phyloP scores from a whole-genome alignment of 2,797 vertebrate species.

The Chrosomus eos region DNA sequence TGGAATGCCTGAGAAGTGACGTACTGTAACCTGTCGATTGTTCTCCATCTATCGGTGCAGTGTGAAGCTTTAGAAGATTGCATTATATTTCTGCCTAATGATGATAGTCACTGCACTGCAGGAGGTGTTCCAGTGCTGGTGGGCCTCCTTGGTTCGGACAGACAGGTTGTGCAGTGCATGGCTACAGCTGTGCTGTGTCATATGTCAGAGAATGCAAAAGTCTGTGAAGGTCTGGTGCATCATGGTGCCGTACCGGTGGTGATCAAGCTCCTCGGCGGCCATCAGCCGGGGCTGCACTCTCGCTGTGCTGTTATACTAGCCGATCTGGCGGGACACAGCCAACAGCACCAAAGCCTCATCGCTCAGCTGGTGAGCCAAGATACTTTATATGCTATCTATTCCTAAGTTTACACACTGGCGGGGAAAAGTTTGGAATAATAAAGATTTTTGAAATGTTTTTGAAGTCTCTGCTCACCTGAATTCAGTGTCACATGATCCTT shows the following conservation, averaged over 20 bases:
- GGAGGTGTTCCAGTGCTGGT: constrained; percentile 75
- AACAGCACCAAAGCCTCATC: constrained; percentile 67
- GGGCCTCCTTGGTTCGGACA: constrained; percentile 64
- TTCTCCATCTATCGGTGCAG: neutral
- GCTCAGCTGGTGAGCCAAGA: constrained; percentile 69
- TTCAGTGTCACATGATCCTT: neutral
- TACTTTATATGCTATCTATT: neutral
- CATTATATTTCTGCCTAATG: neutral
- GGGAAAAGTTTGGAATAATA: neutral
- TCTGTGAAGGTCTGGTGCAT: constrained; percentile 69
- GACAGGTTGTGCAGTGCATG: constrained; percentile 69
- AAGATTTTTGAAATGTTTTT: neutral
- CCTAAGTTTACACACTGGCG: neutral
- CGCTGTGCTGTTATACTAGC: constrained; percentile 76
- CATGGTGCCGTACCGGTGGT: constrained; percentile 68
- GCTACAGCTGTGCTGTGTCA: constrained; percentile 76
- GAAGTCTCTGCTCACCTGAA: neutral
- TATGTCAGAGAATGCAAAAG: constrained; percentile 67
- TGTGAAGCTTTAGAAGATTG: neutral
- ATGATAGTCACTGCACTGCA: constrained; percentile 44
- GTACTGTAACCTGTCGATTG: neutral
- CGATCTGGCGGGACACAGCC: constrained; percentile 70
- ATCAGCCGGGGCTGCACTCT: constrained; percentile 73
- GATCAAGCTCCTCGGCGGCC: constrained; percentile 65
- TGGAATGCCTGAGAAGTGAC: neutral